phyloP scores from a whole-genome alignment of 2,797 vertebrate species.

The Sebastes trivittatus region DNA sequence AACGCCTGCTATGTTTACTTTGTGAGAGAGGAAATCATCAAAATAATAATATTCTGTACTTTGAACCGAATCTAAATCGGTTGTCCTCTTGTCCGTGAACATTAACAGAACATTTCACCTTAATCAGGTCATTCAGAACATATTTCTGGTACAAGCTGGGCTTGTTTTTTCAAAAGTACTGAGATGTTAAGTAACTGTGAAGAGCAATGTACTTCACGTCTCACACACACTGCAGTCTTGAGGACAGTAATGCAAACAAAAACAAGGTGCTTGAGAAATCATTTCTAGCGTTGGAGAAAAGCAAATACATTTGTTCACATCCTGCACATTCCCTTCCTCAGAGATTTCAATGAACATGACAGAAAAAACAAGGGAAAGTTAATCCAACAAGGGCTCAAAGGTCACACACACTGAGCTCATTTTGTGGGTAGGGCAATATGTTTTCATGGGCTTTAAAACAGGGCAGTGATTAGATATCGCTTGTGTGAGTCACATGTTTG shows the following conservation, averaged over 20 bases:
- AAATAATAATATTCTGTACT: slow-evolving; percentile 19
- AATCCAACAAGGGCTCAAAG: slow-evolving; percentile 62
- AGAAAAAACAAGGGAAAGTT: slow-evolving; percentile 32
- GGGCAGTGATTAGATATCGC: slow-evolving; percentile 54
- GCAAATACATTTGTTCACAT: slow-evolving; percentile 13
- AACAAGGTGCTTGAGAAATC: slow-evolving; percentile 26
- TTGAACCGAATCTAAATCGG: background rate
- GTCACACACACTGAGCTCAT: slow-evolving; percentile 50
- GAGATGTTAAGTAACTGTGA: background rate
- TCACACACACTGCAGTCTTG: background rate
- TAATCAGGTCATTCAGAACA: background rate
- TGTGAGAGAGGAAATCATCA: slow-evolving; percentile 21
- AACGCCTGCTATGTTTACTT: slow-evolving; percentile 16
- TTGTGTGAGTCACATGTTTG: slow-evolving; percentile 35
- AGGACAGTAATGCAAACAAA: slow-evolving; percentile 6
- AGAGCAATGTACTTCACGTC: background rate
- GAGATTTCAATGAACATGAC: slow-evolving; percentile 44
- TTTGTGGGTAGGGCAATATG: slow-evolving; percentile 46
- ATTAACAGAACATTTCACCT: background rate
- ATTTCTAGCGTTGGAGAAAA: slow-evolving; percentile 3
- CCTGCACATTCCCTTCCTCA: slow-evolving; percentile 4
- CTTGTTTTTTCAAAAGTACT: background rate
- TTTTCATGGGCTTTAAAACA: slow-evolving; percentile 49
- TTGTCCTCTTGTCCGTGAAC: background rate
- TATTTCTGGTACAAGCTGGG: background rate